A percentile compares a stretch with the other conserved stretches of the same genome.
Evolutionary conservation across 2,797 vertebrate species (phyloP).

Genomic region (Danio jaintianensis): DNA sequence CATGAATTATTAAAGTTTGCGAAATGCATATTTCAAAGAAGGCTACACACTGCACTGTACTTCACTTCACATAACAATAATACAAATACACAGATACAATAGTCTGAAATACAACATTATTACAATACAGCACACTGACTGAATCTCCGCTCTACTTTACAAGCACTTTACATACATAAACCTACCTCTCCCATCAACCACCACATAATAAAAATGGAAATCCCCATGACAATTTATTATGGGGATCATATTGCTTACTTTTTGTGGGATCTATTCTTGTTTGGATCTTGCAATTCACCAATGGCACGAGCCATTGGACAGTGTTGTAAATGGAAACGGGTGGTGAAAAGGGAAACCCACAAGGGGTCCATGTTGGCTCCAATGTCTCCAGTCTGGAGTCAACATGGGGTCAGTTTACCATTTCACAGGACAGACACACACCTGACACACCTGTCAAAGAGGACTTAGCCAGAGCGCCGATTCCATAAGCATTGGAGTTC

Average conservation of each 20-base stretch:
- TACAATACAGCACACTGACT: constrained; percentile 64
- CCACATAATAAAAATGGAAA: constrained; percentile 72
- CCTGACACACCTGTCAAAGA: constrained; percentile 99
- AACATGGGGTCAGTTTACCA: constrained; percentile 84
- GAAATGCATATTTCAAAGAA: constrained; percentile 7
- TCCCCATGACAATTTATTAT: constrained; percentile 65
- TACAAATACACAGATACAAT: constrained; percentile 64
- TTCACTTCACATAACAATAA: constrained; percentile 65
- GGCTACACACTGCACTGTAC: constrained; percentile 67
- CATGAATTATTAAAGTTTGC: constrained; percentile 66
- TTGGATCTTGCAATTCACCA: constrained; percentile 69
- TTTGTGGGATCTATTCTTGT: constrained; percentile 47
- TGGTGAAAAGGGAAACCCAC: constrained; percentile 80
- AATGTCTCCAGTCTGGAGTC: constrained; percentile 71
- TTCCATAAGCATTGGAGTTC: constrained; percentile 96
- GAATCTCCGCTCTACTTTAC: constrained; percentile 63
- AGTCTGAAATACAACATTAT: constrained; percentile 56
- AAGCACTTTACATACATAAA: constrained; percentile 71
- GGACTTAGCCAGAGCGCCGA: constrained; percentile 98
- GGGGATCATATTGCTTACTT: constrained; percentile 61
- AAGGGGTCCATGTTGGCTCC: constrained; percentile 84
- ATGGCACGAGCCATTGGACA: constrained; percentile 81
- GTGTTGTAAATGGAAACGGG: constrained; percentile 71
- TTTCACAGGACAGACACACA: constrained; percentile 80
- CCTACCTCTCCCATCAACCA: constrained; percentile 74